Base-by-base conservation (phyloP, 2,888 invertebrate genomes). In the Encarsia formosa region DNA sequence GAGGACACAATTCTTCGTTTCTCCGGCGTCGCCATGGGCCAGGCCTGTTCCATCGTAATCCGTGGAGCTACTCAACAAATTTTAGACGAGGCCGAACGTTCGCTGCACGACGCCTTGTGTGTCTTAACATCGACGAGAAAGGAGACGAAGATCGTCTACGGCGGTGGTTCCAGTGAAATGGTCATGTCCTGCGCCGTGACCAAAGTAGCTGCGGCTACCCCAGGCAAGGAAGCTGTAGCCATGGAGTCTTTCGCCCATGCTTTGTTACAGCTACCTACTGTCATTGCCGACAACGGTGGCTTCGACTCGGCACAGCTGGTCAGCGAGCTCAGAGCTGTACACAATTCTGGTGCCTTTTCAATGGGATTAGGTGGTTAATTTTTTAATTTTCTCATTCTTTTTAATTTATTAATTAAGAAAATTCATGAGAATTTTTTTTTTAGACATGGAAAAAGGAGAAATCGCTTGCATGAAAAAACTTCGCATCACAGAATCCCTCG, bases 21-120 rank as follows among this genome's bases (percentile, higher is more conserved):
- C 78, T 89, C 91, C 37, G 97, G 96, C 41, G 96, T 97, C 15
- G 86, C 88, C 59, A 76, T 95, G 58, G 98, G 99, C 20, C 91
- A 99, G 71, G 99, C 99, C 9, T 99, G 99, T 75, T 94, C 96
- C 0, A 84, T 99, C 59, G 88, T 99, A 1, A 87, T 99, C 64
- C 87, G 99, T 56, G 99, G 98, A 43, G 97, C 99, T 23, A 99
- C 99, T 0, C 89, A 96, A 74, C 99, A 99, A 76, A 94, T 96
- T 68, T 83, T 99, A 31, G 99, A 99, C 67, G 99, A 99, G 76
- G 98, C 99, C 0, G 98, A 99, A 66, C 84, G 99, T 39, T 98
- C 98, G 0, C 77, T 99, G 44, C 99, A 99, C 71, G 99, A 99
- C 73, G 99, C 98, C 1, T 82, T 99, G 3, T 99, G 99, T 74